Percentiles rank a stretch among this genome's conserved stretches.
Evolutionary conservation across 2,888 invertebrate species (phyloP).

Genomic region (Cosmia pyralina): DNA sequence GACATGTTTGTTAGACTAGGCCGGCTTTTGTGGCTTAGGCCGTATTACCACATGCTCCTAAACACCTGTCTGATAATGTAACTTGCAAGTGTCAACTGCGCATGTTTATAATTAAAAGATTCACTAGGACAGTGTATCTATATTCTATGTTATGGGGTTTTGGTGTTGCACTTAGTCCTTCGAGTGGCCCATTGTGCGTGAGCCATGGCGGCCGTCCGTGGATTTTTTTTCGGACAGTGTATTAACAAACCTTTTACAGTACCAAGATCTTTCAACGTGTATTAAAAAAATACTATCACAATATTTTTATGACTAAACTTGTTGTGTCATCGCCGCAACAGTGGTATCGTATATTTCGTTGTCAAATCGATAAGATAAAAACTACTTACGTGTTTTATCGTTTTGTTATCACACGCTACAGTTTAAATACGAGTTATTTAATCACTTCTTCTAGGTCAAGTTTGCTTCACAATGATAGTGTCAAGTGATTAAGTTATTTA

Average conservation of each 20-base stretch:
- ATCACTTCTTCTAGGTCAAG: constrained; percentile 48
- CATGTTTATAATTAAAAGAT: not conserved
- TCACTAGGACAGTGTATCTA: no score
- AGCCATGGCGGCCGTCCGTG: no score
- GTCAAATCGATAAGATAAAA: constrained; percentile 43
- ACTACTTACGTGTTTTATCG: constrained; percentile 39
- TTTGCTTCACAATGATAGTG: constrained; percentile 34
- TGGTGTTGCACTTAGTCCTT: no score
- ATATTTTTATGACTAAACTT: not conserved
- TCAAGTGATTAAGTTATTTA: constrained; percentile 48
- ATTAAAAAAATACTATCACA: not conserved
- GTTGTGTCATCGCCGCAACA: constrained; percentile 26
- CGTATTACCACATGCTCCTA: not conserved
- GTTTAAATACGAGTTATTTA: constrained; percentile 6
- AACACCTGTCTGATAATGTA: not conserved
- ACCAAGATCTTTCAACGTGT: not conserved
- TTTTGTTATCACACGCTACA: not conserved
- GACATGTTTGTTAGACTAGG: not conserved
- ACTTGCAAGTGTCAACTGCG: not conserved
- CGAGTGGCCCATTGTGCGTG: no score
- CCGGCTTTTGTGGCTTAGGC: not conserved
- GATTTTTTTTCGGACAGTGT: not conserved
- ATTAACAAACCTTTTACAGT: not conserved
- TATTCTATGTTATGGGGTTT: no score
- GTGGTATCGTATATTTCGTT: constrained; percentile 27